Evolutionary conservation across 2,888 invertebrate species (phyloP).

Genomic region (Polymixis flavicincta): DNA sequence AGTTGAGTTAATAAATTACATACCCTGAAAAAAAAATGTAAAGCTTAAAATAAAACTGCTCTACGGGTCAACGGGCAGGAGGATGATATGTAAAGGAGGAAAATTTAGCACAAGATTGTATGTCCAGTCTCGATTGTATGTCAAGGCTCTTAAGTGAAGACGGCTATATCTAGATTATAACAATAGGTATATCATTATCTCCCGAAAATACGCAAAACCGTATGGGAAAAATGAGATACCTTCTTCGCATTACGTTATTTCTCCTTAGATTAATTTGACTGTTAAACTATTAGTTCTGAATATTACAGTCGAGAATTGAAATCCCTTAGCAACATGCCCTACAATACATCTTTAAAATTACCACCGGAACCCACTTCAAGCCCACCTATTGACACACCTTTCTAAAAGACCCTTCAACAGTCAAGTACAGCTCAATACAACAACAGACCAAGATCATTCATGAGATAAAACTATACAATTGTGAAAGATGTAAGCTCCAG

Average conservation of each 20-base stretch:
- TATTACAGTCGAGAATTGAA: neutral
- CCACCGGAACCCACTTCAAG: conserved; percentile 42
- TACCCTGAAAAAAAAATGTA: no score
- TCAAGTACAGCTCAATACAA: conserved; percentile 46
- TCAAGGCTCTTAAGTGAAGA: neutral
- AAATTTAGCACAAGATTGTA: neutral
- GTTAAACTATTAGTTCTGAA: neutral
- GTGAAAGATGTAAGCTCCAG: conserved; percentile 15
- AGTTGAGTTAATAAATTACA: no score
- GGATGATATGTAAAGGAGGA: neutral
- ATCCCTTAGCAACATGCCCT: neutral
- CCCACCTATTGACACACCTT: conserved; percentile 7
- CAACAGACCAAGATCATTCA: conserved; percentile 43
- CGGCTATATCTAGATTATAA: no score
- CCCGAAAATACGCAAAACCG: neutral
- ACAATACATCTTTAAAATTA: neutral
- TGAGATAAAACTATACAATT: conserved; percentile 47
- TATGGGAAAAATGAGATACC: neutral
- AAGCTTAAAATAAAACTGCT: neutral
- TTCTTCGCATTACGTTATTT: neutral
- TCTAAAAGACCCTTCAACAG: conserved; percentile 43
- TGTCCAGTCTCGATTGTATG: neutral
- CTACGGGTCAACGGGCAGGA: no score
- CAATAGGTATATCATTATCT: no score
- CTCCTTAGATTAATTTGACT: neutral